Percentiles rank a stretch among this genome's conserved stretches.
Evolutionary conservation across 2,888 invertebrate genomes (phyloP).

Genomic region (Chaetoderma sp.): DNA sequence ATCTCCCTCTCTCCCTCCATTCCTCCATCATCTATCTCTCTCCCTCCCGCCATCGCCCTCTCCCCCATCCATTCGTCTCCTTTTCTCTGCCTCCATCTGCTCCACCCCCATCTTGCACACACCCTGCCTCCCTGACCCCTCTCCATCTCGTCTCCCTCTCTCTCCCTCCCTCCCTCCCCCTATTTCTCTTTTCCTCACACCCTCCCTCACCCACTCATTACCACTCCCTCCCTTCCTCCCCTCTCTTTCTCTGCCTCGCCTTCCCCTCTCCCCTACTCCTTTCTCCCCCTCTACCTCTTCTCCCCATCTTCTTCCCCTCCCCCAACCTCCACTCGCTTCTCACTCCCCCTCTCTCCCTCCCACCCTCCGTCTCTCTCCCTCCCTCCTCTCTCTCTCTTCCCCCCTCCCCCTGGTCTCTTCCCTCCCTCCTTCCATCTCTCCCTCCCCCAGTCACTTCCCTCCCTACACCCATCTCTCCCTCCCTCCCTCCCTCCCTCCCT

Average conservation of each 20-base stretch:
- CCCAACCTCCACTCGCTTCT: too few relatives aligned
- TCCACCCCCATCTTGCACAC: neutral
- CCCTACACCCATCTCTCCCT: too few relatives aligned
- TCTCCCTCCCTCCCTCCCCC: slow-evolving; percentile 3
- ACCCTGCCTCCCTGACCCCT: too few relatives aligned
- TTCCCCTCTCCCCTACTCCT: neutral
- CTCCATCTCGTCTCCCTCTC: too few relatives aligned
- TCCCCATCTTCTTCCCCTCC: neutral
- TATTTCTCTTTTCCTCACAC: slow-evolving; percentile 1
- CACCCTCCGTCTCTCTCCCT: neutral
- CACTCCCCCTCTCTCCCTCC: neutral
- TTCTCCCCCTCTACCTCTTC: too few relatives aligned
- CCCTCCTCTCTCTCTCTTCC: neutral
- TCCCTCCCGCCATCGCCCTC: neutral
- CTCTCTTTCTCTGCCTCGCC: neutral
- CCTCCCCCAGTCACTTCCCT: too few relatives aligned
- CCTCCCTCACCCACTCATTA: neutral
- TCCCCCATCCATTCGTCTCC: neutral
- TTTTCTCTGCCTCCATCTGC: neutral
- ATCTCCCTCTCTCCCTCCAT: too few relatives aligned
- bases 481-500: too few relatives aligned
- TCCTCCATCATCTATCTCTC: too few relatives aligned
- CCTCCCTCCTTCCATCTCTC: too few relatives aligned
- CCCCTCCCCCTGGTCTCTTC: neutral
- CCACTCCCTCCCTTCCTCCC: neutral